A percentile compares a stretch with the other conserved stretches of the same genome.
These are phyloP conservation scores for Rallus limicola DNA, from an alignment of 2,113 vertebrate species.

Conservation along the genomic window DNA sequence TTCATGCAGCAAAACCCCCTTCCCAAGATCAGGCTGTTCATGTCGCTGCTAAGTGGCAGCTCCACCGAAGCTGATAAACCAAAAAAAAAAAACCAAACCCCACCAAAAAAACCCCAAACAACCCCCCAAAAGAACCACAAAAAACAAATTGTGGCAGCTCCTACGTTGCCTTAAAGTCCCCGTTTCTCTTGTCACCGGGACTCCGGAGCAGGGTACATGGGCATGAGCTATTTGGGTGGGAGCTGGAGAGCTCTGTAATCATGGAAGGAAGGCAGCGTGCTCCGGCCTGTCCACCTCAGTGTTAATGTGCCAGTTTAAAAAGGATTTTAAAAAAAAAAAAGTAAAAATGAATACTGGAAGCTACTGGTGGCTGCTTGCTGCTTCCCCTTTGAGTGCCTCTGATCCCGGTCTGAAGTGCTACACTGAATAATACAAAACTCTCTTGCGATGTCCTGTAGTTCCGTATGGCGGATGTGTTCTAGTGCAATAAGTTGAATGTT, in stretches of 20 bases:
- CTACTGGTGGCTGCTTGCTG: conserved; percentile 53
- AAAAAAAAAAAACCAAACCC: neutral
- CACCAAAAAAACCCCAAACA: too few relatives aligned
- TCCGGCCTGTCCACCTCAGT: conserved; percentile 33
- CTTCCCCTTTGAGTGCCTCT: conserved; percentile 76
- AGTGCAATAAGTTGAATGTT: conserved; percentile 82
- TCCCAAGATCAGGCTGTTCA: neutral
- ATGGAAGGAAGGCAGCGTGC: neutral
- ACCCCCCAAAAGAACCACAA: too few relatives aligned
- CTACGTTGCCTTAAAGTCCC: conserved; percentile 47
- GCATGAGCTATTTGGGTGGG: neutral
- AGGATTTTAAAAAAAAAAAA: neutral
- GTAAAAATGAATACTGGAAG: neutral
- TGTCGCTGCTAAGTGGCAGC: conserved; percentile 9
- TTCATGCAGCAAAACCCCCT: neutral
- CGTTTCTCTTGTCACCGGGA: neutral
- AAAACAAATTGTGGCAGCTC: neutral
- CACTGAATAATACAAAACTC: conserved; percentile 72
- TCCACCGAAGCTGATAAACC: conserved; percentile 30
- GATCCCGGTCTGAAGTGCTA: conserved; percentile 68
- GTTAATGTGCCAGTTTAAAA: neutral
- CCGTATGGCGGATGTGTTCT: conserved; percentile 77
- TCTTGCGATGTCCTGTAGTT: conserved; percentile 70
- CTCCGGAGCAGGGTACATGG: neutral
- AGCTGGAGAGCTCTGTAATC: neutral